These are phyloP conservation scores for Siniperca scherzeri DNA, from an alignment of 2,797 vertebrate genomes.

Conservation along the genomic window DNA sequence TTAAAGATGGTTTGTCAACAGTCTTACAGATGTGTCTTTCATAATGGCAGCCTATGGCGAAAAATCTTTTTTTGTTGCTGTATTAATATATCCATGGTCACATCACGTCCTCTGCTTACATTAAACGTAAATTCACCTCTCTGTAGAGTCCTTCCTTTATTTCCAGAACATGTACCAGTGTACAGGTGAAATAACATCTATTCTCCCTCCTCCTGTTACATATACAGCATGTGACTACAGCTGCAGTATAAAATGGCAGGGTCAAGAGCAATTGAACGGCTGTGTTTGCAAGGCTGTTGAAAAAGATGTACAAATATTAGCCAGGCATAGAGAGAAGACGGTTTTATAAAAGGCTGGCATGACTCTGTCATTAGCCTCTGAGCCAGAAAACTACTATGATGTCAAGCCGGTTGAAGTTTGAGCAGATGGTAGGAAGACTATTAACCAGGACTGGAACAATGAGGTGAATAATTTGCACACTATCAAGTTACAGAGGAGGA, in stretches of 20 bases:
- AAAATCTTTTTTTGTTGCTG: background rate
- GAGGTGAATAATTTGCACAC: slow-evolving; percentile 64
- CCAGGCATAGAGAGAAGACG: slow-evolving; percentile 2
- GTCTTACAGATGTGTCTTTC: slow-evolving; percentile 6
- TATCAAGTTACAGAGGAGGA: slow-evolving; percentile 59
- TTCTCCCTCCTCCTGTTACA: background rate
- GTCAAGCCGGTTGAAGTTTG: slow-evolving; percentile 54
- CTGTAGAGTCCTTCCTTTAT: background rate
- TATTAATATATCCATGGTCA: background rate
- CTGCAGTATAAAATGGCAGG: slow-evolving; percentile 9
- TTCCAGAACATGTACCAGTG: slow-evolving; percentile 6
- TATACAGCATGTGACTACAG: slow-evolving; percentile 6
- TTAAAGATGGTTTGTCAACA: background rate
- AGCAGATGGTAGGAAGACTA: slow-evolving; percentile 70
- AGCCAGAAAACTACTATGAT: slow-evolving; percentile 49
- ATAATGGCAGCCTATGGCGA: background rate
- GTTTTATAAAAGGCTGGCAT: slow-evolving; percentile 37
- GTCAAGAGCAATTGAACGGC: background rate
- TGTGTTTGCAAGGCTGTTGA: slow-evolving; percentile 32
- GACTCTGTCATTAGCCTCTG: slow-evolving; percentile 52
- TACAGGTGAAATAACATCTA: background rate
- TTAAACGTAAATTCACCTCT: background rate
- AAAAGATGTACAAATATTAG: slow-evolving; percentile 40
- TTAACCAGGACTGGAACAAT: slow-evolving; percentile 68
- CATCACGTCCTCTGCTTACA: background rate